Conservation (phyloP, 64 coral and sea anemone genomes). For the Montipora foliosa region DNA sequence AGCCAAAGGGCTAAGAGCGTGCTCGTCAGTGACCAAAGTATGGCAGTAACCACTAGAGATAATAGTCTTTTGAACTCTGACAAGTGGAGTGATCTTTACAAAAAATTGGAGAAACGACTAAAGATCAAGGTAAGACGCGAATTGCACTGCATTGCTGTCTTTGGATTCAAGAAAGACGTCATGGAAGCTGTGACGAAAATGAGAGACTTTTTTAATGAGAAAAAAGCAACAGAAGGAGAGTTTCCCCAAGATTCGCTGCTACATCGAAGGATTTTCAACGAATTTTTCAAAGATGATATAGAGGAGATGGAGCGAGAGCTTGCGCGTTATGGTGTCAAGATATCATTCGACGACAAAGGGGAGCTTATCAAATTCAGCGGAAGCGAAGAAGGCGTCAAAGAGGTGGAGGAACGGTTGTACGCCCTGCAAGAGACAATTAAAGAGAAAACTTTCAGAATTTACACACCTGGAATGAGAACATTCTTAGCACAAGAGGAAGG, state of each 20-base stretch:
- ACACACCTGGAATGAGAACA: constrained; percentile 24
- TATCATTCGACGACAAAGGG: not conserved
- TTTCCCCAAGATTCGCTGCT: constrained; percentile 1
- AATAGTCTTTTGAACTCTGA: not conserved
- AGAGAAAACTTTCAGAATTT: not conserved
- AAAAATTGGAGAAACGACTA: not conserved
- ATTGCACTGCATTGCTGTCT: constrained; percentile 9
- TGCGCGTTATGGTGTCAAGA: not conserved
- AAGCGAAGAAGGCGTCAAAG: constrained; percentile 29
- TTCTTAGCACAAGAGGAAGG: constrained; percentile 18
- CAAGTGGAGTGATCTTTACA: constrained; percentile 30
- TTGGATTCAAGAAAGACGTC: constrained; percentile 32
- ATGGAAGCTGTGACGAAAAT: constrained; percentile 22
- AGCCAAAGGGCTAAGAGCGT: not conserved
- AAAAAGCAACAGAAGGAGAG: constrained; percentile 39
- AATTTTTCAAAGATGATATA: not conserved
- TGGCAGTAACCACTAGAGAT: not conserved
- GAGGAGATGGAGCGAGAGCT: not conserved
- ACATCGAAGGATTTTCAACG: constrained; percentile 21
- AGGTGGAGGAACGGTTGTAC: constrained; percentile 20
- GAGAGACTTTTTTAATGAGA: constrained; percentile 47
- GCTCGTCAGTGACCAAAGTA: not conserved
- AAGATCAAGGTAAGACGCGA: constrained; percentile 16
- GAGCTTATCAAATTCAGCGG: not conserved
- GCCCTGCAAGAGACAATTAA: constrained; percentile 13